Percentiles rank a stretch among this genome's conserved stretches.
Evolutionary conservation across 2,888 invertebrate genomes (phyloP).

Genomic region (Brenthis daphne): DNA sequence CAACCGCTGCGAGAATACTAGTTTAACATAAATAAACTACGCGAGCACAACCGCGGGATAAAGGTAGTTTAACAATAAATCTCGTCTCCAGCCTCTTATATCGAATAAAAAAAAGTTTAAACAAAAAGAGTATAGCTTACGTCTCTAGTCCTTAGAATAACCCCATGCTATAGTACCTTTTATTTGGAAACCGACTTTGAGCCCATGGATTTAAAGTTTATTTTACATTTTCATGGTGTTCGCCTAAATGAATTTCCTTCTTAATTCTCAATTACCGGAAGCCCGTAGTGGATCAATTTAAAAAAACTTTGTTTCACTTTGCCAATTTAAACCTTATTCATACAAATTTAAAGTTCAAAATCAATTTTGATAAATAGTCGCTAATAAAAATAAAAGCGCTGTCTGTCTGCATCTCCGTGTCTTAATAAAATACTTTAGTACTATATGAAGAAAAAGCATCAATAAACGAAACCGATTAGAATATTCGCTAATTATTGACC

Average conservation of each 20-base stretch:
- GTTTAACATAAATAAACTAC: too few relatives aligned
- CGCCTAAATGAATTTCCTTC: constrained; percentile 49
- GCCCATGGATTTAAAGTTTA: neutral
- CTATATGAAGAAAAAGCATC: neutral
- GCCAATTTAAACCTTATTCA: constrained; percentile 18
- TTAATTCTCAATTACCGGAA: constrained; percentile 55
- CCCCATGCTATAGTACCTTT: neutral
- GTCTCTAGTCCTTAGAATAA: constrained; percentile 5
- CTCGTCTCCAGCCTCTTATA: too few relatives aligned
- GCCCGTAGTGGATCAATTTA: constrained; percentile 45
- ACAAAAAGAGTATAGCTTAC: constrained; percentile 10
- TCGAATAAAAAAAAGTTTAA: neutral
- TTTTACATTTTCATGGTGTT: constrained; percentile 1
- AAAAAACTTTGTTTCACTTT: constrained; percentile 28
- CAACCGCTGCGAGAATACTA: too few relatives aligned
- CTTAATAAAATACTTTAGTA: constrained; percentile 3
- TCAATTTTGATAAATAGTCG: neutral
- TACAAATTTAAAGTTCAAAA: neutral
- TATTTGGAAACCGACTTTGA: constrained; percentile 5
- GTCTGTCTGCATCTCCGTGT: constrained; percentile 16
- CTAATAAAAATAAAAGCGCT: constrained; percentile 2
- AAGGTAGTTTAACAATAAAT: too few relatives aligned
- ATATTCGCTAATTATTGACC: too few relatives aligned
- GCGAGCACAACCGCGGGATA: too few relatives aligned
- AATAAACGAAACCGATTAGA: neutral